Evolutionary conservation across 2,113 vertebrate species (phyloP), one percentile per base, ranked within the genome.

Genomic region (Forbesichthys papilliferus): DNA sequence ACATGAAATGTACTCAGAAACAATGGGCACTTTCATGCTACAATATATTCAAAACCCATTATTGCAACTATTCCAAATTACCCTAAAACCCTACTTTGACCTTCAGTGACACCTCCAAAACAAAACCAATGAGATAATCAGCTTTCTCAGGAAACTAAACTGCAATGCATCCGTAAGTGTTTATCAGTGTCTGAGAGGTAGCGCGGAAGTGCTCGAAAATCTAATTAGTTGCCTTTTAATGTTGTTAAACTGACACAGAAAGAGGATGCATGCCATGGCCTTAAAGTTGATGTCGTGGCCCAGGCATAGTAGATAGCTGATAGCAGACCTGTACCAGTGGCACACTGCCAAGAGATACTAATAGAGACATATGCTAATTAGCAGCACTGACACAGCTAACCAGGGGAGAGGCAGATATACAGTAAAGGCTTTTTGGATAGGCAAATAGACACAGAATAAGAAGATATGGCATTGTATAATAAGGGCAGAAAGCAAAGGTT

Each of bases 291-390:
- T 42, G 36, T 5, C 36, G 48, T 9, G 27, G 12, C 34, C 11
- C 20, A 13, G 46, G 27, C 11, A 16, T 16, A 16, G 16, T 16
- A 16, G 16, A 16, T 16, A 16, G 16, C 16, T 83, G 81, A 77
- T 86, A 85, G 77, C 66, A 34, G 77, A 68, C 64, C 74, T 48
- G 76, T 27, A 27, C 79, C 71, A 74, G 73, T 85, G 83, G 85
- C 77, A 71, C 51, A 47, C 63, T 77, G 78, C 86, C 85, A 87
- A 56, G 66, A 72, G 66, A 77, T 79, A 66, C 81, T 84, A 83
- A 87, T 84, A 84, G 84, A 79, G 66, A 79, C 73, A 78, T 89
- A 89, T 89, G 86, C 81, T 86, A 89, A 91, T 92, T 92, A 91
- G 82, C 80, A 69, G 79, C 62, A 27, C 52, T 9, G 57, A 53